phyloP scores from a whole-genome alignment of 2,888 invertebrate species.

The Epinotia bilunana region DNA sequence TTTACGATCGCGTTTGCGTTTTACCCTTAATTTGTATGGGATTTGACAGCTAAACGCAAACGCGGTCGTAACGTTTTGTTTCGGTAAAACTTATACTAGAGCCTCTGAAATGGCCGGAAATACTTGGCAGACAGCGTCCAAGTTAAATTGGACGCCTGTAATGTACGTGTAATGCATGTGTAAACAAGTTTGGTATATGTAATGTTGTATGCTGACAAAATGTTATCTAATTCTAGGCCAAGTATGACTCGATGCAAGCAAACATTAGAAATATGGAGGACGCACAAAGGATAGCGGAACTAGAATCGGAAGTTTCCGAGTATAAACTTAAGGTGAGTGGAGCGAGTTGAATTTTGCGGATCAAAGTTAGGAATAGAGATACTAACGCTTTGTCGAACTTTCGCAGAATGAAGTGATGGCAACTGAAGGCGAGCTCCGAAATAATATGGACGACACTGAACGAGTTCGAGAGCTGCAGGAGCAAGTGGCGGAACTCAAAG shows the following conservation, averaged over 20 bases:
- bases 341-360: not conserved
- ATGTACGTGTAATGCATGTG: too few relatives aligned
- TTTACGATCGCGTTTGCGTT: too few relatives aligned
- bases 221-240: conserved; percentile 79
- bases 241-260: conserved; percentile 97
- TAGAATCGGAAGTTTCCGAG: conserved; percentile 96
- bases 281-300: conserved; percentile 96
- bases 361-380: not conserved
- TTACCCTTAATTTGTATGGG: too few relatives aligned
- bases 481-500: conserved; percentile 95
- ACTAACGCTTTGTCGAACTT: conserved; percentile 25
- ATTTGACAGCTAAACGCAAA: too few relatives aligned
- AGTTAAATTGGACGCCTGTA: too few relatives aligned
- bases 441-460: conserved; percentile 93
- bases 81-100: too few relatives aligned
- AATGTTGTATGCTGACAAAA: not conserved
- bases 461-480: conserved; percentile 95
- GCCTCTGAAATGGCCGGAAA: too few relatives aligned
- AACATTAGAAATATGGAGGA: conserved; percentile 97
- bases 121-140: too few relatives aligned
- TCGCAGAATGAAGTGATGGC: conserved; percentile 96
- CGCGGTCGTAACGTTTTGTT: too few relatives aligned
- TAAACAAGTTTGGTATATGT: not conserved
- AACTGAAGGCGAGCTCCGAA: conserved; percentile 95
- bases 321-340: conserved; percentile 93